Conservation (phyloP, 1,140 invertebrate genomes). For the Trinorchestia longiramus region DNA sequence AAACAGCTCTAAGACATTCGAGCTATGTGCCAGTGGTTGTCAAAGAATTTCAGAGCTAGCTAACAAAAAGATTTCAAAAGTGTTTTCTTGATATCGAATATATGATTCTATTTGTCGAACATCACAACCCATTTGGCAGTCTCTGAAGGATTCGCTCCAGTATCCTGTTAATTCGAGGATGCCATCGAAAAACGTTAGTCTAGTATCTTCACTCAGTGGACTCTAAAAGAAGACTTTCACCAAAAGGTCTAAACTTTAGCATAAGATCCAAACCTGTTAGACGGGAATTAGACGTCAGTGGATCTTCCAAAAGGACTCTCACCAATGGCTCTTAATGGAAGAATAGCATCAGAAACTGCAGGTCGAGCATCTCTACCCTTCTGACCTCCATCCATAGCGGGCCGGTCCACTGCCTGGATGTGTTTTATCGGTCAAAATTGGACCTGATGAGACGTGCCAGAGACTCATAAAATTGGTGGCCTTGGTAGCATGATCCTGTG, state of each 20-base stretch:
- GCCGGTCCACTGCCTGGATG: constrained; percentile 3
- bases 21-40: no score
- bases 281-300: neutral
- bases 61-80: no score
- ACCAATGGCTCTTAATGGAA: neutral
- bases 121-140: no score
- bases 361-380: neutral
- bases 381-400: neutral
- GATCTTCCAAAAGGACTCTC: neutral
- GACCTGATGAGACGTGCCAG: constrained; percentile 15
- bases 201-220: no score
- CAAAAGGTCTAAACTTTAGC: neutral
- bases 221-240: neutral
- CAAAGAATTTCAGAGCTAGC: no score
- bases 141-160: no score
- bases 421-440: constrained; percentile 20
- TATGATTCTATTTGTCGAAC: no score
- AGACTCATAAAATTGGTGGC: constrained; percentile 1
- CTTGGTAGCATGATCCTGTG: constrained; percentile 6
- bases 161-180: no score
- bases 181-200: no score
- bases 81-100: no score
- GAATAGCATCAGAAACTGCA: neutral
- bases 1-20: no score
- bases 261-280: neutral